Conservation (phyloP, 2,797 vertebrate genomes). For the Propithecus deckenii region DNA sequence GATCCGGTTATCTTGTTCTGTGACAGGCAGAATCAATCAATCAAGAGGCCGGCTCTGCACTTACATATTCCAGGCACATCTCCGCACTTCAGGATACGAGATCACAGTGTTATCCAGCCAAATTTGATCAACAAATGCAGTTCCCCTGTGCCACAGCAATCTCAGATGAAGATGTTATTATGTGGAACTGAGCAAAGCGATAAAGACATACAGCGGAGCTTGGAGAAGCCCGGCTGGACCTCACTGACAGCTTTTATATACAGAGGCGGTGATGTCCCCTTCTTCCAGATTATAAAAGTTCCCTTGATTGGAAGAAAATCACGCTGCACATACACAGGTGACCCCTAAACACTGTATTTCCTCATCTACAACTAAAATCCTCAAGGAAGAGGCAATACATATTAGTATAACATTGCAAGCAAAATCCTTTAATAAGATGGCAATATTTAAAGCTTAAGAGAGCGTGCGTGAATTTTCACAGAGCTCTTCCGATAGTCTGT, state of each 20-base stretch:
- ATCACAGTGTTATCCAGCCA: conserved; percentile 92
- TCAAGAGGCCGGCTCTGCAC: conserved; percentile 87
- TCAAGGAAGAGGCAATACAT: conserved; percentile 51
- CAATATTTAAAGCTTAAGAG: conserved; percentile 52
- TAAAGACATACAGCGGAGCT: conserved; percentile 88
- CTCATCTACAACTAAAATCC: conserved; percentile 61
- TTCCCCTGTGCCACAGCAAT: conserved; percentile 94
- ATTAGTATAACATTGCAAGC: conserved; percentile 23
- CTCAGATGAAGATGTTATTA: conserved; percentile 98
- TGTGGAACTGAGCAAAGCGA: conserved; percentile 94
- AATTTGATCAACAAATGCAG: conserved; percentile 98
- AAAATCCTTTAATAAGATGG: conserved; percentile 49
- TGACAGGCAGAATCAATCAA: conserved; percentile 98
- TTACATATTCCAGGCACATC: conserved; percentile 92
- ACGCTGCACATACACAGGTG: conserved; percentile 54
- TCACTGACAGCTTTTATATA: conserved; percentile 85
- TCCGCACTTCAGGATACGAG: conserved; percentile 90
- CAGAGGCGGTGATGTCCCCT: conserved; percentile 80
- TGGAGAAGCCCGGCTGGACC: conserved; percentile 87
- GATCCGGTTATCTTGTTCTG: conserved; percentile 97
- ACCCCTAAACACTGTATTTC: conserved; percentile 67
- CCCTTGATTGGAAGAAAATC: conserved; percentile 75
- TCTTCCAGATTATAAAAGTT: conserved; percentile 72
- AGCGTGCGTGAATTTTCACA: background rate
- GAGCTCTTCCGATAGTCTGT: background rate